Evolutionary conservation across 2,888 invertebrate species (phyloP), one percentile per base, ranked within the genome.

Genomic region (Drosophila cracens): DNA sequence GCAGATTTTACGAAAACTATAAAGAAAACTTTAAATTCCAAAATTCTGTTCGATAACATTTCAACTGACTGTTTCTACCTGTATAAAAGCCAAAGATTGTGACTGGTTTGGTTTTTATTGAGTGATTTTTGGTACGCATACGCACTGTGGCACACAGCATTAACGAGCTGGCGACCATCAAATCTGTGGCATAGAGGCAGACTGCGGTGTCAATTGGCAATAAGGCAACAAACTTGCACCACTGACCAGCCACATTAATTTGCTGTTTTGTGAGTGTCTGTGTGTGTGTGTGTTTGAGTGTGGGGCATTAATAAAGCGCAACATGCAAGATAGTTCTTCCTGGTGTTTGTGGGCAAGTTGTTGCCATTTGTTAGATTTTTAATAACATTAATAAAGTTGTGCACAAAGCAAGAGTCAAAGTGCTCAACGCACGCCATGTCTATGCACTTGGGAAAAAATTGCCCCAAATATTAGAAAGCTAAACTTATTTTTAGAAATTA

Each of bases 371-470:
- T 88, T 90, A 83, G 90, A 83, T 77, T 85, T 90, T 88, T 90
- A 90, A 88, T 82, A 90, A 87, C 88, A 88, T 87, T 90, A 89
- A 89, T 87, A 88, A 88, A 88, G 78, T 46, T 46, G 46, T 89
- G 90, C 88, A 89, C 87, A 83, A 79, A 83, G 90, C 70, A 57
- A 43, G 83, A 86, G 86, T 81, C 89, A 89, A 88, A 76, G 87
- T 75, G 83, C 87, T 69, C 57, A 59, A 36, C 58, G 60, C 83
- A 81, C 81, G 81, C 68, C 56, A 78, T 68, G 64, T 40, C 21
- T 64, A 57, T 40, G 34, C 38, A 46, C 46, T 46, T 4, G 25
- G 1, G 2, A 8, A 46, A 46, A 25, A 4, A 38, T 38, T 3
- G 2, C 18, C 7, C 0, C 16, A 18, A 36, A 0, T 36, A 16